phyloP scores from a whole-genome alignment of 2,797 vertebrate species.

The Darevskia mixta region DNA sequence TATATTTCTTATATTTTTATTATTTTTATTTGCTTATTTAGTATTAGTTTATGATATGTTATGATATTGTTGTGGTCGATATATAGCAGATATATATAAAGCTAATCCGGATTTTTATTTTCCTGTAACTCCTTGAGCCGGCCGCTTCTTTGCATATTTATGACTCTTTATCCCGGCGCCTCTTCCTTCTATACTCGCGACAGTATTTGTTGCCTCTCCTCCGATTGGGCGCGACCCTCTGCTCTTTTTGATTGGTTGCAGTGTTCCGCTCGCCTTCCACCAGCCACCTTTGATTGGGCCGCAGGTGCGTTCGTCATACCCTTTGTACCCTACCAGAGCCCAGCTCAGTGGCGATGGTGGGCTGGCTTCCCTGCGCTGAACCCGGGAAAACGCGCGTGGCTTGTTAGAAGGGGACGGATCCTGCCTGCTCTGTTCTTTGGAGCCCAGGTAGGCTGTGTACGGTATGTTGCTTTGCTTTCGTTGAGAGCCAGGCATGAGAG shows the following conservation, averaged over 20 bases:
- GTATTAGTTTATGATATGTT: too few species aligned
- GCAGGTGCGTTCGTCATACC: fast-evolving
- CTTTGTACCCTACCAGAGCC: background rate
- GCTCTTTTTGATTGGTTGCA: background rate
- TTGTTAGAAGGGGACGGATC: background rate
- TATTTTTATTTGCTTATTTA: too few species aligned
- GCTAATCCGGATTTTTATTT: background rate
- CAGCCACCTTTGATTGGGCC: background rate
- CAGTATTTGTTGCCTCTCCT: too few species aligned
- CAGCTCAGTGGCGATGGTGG: background rate
- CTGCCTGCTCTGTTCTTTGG: background rate
- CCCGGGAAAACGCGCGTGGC: background rate
- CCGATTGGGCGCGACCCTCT: background rate
- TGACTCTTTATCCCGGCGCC: background rate
- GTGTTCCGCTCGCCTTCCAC: background rate
- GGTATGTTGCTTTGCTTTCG: too few species aligned
- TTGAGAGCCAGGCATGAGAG: background rate
- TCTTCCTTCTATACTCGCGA: too few species aligned
- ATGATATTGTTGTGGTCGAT: too few species aligned
- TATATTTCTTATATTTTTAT: too few species aligned
- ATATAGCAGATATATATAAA: too few species aligned
- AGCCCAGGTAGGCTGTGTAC: background rate
- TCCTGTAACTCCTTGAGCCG: background rate
- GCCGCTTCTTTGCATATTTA: background rate
- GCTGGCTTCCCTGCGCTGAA: background rate